Evolutionary conservation across 1,140 invertebrate species (phyloP).

Genomic region (Choristoneura fumiferana): DNA sequence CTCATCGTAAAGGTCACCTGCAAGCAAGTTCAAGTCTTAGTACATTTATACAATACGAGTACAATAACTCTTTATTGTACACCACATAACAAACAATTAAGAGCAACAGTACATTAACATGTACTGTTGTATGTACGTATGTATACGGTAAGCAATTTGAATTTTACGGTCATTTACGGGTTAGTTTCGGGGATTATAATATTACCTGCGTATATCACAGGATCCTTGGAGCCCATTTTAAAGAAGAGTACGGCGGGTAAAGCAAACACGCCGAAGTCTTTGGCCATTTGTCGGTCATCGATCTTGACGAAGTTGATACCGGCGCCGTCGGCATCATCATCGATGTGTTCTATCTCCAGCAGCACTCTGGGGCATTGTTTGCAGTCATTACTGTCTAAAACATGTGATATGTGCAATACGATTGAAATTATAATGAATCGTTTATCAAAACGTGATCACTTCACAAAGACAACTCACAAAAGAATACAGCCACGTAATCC

Average conservation of each 20-base stretch:
- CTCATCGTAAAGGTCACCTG: conserved; percentile 94
- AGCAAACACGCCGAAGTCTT: conserved; percentile 92
- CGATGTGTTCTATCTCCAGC: conserved; percentile 94
- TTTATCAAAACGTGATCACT: conserved; percentile 1
- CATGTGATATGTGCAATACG: conserved; percentile 73
- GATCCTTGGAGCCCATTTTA: conserved; percentile 91
- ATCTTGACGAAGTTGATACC: conserved; percentile 97
- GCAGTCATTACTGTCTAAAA: conserved; percentile 94
- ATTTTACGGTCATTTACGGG: too few species aligned
- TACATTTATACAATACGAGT: not conserved
- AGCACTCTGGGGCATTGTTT: conserved; percentile 95
- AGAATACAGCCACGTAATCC: conserved; percentile 96
- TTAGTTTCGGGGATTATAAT: too few species aligned
- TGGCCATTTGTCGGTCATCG: conserved; percentile 91
- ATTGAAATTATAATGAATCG: conserved; percentile 40
- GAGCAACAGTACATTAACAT: not conserved
- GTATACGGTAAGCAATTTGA: too few species aligned
- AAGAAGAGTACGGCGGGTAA: conserved; percentile 94
- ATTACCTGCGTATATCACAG: conserved; percentile 96
- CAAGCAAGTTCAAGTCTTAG: conserved; percentile 26
- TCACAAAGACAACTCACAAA: conserved; percentile 86
- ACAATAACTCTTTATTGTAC: not conserved
- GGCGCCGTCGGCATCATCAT: conserved; percentile 94
- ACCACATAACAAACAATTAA: too few species aligned
- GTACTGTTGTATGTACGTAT: conserved; percentile 2